phyloP scores from a whole-genome alignment of 2,797 vertebrate species.

The Alcedo atthis region DNA sequence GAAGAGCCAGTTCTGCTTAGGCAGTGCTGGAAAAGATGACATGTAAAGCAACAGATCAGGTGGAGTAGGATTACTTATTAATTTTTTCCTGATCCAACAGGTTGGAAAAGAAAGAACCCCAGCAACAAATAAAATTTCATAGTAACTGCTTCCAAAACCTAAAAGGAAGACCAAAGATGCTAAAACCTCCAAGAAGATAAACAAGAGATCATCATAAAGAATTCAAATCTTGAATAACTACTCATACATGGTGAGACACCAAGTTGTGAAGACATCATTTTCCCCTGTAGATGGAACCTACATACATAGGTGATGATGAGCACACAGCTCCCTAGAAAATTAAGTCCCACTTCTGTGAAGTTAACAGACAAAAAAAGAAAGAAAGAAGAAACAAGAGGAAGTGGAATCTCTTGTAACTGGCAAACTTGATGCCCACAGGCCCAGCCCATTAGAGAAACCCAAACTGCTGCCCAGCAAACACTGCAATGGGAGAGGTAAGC shows the following conservation, averaged over 20 bases:
- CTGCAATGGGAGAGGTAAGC: background rate
- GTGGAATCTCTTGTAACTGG: background rate
- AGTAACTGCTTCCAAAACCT: background rate
- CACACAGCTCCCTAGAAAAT: background rate
- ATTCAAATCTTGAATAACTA: background rate
- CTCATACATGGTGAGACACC: background rate
- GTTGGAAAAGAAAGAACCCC: background rate
- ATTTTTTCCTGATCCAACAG: background rate
- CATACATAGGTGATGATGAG: background rate
- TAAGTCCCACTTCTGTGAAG: background rate
- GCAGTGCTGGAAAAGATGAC: background rate
- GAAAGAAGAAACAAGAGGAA: background rate
- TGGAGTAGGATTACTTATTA: background rate
- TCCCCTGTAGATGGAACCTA: background rate
- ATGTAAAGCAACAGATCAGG: background rate
- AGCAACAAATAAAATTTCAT: background rate
- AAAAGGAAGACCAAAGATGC: background rate
- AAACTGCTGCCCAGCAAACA: background rate
- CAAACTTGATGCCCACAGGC: background rate
- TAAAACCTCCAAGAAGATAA: background rate
- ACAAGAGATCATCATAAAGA: background rate
- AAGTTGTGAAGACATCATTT: background rate
- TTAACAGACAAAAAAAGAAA: background rate
- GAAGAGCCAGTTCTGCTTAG: background rate
- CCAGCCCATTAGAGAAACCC: background rate